Conservation (phyloP, 1,140 invertebrate genomes). For the Odontomachus brunneus region DNA sequence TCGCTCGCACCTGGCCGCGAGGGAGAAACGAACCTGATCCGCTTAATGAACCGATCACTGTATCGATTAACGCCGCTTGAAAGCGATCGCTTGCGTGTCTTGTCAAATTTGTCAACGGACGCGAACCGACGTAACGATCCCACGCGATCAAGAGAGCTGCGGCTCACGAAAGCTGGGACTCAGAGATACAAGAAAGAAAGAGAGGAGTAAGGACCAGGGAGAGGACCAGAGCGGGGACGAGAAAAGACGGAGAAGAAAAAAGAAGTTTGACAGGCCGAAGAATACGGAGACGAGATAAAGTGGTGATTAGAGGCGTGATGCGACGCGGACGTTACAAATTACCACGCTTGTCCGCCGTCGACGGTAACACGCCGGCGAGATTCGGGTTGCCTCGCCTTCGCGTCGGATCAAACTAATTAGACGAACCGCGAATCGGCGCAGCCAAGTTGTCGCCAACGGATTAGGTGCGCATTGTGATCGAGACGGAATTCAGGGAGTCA, state of each 20-base stretch:
- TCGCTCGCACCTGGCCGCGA: conserved; percentile 56
- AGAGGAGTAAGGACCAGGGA: background rate
- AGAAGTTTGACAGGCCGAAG: background rate
- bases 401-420: conserved; percentile 14
- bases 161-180: conserved; percentile 53
- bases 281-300: conserved; percentile 1
- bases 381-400: no score
- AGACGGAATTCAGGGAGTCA: conserved; percentile 5
- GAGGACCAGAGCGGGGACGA: background rate
- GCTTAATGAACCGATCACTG: conserved; percentile 84
- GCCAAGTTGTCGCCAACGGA: no score
- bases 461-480: no score
- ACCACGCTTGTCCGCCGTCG: background rate
- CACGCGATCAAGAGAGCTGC: background rate
- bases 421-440: background rate
- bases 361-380: no score
- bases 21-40: conserved; percentile 76
- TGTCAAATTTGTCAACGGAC: conserved; percentile 85
- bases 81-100: conserved; percentile 83
- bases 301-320: background rate
- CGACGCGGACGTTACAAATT: conserved; percentile 33
- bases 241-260: background rate
- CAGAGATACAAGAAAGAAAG: conserved; percentile 1
- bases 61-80: conserved; percentile 83
- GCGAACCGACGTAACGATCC: conserved; percentile 76